Evolutionary conservation across 2,113 vertebrate genomes (phyloP), one percentile per base, ranked within the genome.

Genomic region (Semicossyphus pulcher): DNA sequence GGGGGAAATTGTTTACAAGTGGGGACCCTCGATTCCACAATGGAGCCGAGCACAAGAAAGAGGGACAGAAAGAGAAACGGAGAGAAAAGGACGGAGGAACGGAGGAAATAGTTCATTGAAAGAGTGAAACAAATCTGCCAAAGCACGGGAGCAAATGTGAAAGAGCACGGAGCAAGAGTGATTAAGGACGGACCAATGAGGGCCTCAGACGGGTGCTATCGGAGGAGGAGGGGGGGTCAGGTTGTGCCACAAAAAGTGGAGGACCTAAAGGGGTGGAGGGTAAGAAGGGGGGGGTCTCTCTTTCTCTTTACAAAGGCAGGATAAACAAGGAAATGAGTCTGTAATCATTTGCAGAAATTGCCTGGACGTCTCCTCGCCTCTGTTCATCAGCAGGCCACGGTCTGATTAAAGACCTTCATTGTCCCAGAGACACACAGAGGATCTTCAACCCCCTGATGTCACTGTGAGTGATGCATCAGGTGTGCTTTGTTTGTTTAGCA

Each of bases 311-410:
- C 89, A 94, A 92, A 93, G 88, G 85, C 86, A 91, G 91, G 85
- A 93, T 92, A 93, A 94, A 93, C 93, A 93, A 93, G 94, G 92
- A 94, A 94, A 94, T 93, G 92, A 93, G 93, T 94, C 90, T 86
- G 91, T 93, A 93, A 94, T 94, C 89, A 94, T 94, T 94, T 94
- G 92, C 93, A 94, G 94, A 94, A 91, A 94, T 92, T 92, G 86
- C 90, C 87, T 23, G 73, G 77, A 85, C 76, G 81, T 91, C 88
- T 85, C 81, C 86, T 80, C 75, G 42, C 86, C 90, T 91, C 85
- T 77, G 85, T 92, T 95, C 93, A 94, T 94, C 93, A 93, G 89
- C 60, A 66, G 92, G 69, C 85, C 86, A 87, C 58, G 72, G 91
- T 66, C 91, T 91, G 93, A 94, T 94, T 93, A 93, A 92, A 94